phyloP scores from a whole-genome alignment of 2,888 invertebrate species.

The Acanthosepion lycidas region DNA sequence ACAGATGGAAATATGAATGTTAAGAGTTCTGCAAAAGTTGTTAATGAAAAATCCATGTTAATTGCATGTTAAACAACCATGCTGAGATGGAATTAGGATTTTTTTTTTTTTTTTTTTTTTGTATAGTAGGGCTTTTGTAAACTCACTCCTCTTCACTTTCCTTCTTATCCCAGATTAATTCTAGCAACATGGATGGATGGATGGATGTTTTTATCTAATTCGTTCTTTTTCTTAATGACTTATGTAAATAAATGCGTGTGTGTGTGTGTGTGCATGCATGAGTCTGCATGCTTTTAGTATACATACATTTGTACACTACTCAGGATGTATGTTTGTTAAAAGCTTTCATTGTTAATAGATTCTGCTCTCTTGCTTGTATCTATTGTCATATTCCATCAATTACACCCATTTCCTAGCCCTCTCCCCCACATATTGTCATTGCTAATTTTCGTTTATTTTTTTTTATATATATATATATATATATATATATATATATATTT shows the following conservation, averaged over 20 bases:
- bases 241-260: conserved; percentile 10
- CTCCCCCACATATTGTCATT: not conserved
- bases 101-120: not conserved
- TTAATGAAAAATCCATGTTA: not conserved
- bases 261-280: not conserved
- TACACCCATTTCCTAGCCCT: not conserved
- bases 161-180: not conserved
- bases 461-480: conserved; percentile 18
- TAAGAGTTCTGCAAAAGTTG: not conserved
- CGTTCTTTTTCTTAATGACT: not conserved
- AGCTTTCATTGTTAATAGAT: not conserved
- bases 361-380: not conserved
- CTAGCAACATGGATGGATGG: conserved; percentile 4
- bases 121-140: not conserved
- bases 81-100: not conserved
- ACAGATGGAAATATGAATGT: not conserved
- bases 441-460: not conserved
- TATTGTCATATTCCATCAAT: not conserved
- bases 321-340: not conserved
- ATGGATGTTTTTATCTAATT: not conserved
- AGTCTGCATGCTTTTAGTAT: not conserved
- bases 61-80: not conserved
- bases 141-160: not conserved
- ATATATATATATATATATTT: conserved; percentile 5
- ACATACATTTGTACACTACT: not conserved